Evolutionary conservation across 2,888 invertebrate species (phyloP).

Genomic region (Subacronicta megacephala): DNA sequence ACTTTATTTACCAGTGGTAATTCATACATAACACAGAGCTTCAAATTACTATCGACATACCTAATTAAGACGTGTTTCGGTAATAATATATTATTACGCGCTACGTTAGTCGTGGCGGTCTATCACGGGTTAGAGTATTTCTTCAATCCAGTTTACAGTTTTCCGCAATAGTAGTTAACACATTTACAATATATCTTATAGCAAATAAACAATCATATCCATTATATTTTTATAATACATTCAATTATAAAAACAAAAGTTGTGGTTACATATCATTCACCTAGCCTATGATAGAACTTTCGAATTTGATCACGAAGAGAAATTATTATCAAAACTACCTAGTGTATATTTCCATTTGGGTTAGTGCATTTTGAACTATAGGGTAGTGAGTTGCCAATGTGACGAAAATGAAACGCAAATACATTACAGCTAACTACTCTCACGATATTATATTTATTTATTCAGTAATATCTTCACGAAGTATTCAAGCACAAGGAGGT

Average conservation of each 20-base stretch:
- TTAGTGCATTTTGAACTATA: slow-evolving; percentile 87
- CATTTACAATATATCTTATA: slow-evolving; percentile 65
- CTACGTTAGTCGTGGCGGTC: slow-evolving; percentile 18
- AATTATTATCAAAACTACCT: slow-evolving; percentile 89
- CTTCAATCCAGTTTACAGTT: slow-evolving; percentile 60
- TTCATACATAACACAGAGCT: slow-evolving; percentile 22
- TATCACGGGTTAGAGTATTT: slow-evolving; percentile 34
- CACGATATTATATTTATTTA: slow-evolving; percentile 79
- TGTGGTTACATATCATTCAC: slow-evolving; percentile 83
- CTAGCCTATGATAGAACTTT: slow-evolving; percentile 89
- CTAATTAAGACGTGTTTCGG: slow-evolving; percentile 11
- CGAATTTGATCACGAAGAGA: slow-evolving; percentile 88
- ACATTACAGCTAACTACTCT: slow-evolving; percentile 86
- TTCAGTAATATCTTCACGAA: slow-evolving; percentile 74
- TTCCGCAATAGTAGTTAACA: slow-evolving; percentile 56
- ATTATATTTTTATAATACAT: slow-evolving; percentile 64
- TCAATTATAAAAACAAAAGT: slow-evolving; percentile 72
- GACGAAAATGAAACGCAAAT: slow-evolving; percentile 81
- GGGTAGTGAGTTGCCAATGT: slow-evolving; percentile 83
- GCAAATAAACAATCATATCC: slow-evolving; percentile 60
- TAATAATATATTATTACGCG: slow-evolving; percentile 42
- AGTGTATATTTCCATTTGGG: slow-evolving; percentile 82
- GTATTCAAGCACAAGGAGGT: slow-evolving; percentile 63
- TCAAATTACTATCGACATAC: slow-evolving; percentile 7
- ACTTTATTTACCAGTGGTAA: slow-evolving; percentile 6